A percentile compares a stretch with the other conserved stretches of the same genome.
These are phyloP conservation scores for Drosophila aff. DNA, from an alignment of 1,140 invertebrate genomes.

Conservation along the genomic window DNA sequence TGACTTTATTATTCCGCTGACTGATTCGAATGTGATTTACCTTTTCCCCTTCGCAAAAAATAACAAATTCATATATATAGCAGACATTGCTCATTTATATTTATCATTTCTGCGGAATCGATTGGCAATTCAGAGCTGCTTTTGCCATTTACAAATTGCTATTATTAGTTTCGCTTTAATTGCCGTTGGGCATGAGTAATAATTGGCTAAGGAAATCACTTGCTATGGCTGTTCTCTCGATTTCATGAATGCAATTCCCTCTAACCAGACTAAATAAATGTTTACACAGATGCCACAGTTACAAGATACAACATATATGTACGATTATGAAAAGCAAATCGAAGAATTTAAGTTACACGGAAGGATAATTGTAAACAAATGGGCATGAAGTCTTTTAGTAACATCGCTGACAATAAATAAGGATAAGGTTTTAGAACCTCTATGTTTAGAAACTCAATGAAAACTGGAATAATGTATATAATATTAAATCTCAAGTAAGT, in stretches of 20 bases:
- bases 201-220: conserved; percentile 57
- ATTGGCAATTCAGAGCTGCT: conserved; percentile 45
- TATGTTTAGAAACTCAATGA: too few species aligned
- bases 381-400: background rate
- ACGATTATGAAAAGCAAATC: background rate
- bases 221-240: conserved; percentile 16
- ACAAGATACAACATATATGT: too few species aligned
- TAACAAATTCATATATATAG: conserved; percentile 4
- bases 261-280: conserved; percentile 38
- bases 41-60: background rate
- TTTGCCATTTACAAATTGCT: conserved; percentile 69
- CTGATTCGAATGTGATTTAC: conserved; percentile 24
- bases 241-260: conserved; percentile 15
- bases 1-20: conserved; percentile 23
- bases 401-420: too few species aligned
- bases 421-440: too few species aligned
- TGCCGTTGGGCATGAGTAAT: conserved; percentile 70
- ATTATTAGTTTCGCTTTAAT: conserved; percentile 74
- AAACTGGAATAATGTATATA: too few species aligned
- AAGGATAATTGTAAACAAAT: background rate
- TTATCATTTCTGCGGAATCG: conserved; percentile 52
- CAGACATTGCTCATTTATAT: conserved; percentile 28
- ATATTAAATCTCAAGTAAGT: too few species aligned
- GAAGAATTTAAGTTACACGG: background rate
- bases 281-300: conserved; percentile 21